Percentiles rank a stretch among this genome's conserved stretches.
Evolutionary conservation across 1,140 invertebrate species (phyloP).

Genomic region (Pseudomyrmex flavicornis): DNA sequence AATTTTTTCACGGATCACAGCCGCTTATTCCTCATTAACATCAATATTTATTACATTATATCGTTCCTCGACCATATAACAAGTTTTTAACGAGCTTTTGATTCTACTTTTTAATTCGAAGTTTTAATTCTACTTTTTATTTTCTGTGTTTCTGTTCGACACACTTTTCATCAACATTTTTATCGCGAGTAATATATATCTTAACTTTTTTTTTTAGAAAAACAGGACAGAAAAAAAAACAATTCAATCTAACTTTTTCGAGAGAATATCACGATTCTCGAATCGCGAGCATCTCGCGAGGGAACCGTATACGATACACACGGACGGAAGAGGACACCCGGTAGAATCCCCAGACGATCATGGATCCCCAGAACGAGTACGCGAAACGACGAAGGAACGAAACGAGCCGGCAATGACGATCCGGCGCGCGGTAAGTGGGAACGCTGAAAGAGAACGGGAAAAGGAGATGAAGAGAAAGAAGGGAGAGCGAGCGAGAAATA

Average conservation of each 20-base stretch:
- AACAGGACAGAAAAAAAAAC: no score
- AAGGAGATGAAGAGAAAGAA: conserved; percentile 57
- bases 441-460: conserved; percentile 33
- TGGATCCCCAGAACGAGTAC: conserved; percentile 34
- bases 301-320: background rate
- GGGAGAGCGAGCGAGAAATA: conserved; percentile 40
- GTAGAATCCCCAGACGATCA: conserved; percentile 48
- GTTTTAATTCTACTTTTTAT: no score
- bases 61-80: no score
- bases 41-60: background rate
- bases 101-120: no score
- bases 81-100: no score
- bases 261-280: background rate
- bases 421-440: conserved; percentile 22
- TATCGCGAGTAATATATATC: background rate
- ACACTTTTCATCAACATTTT: background rate
- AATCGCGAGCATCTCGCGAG: background rate
- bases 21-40: background rate
- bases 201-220: no score
- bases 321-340: conserved; percentile 9
- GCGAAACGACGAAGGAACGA: conserved; percentile 46
- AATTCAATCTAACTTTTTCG: no score
- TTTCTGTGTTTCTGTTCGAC: no score
- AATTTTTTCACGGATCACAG: background rate
- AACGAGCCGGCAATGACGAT: conserved; percentile 56